Evolutionary conservation across 2,113 vertebrate species (phyloP).

Genomic region (Rhombomys opimus): DNA sequence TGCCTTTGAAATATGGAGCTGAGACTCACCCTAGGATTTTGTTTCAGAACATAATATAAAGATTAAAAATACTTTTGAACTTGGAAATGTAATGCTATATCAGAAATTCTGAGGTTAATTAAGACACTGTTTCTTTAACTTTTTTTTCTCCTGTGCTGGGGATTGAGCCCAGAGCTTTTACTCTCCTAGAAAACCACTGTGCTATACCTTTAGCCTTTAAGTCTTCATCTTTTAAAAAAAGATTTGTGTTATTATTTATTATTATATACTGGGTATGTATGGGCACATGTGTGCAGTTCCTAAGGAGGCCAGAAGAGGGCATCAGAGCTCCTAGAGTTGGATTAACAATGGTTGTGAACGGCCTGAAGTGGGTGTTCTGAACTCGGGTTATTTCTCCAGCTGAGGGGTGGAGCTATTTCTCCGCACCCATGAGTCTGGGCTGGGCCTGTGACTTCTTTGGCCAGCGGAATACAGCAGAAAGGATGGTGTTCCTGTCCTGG

Average conservation of each 20-base stretch:
- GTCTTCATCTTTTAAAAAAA: not conserved
- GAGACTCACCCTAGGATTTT: not conserved
- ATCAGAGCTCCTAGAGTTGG: not conserved
- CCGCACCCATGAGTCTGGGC: not conserved
- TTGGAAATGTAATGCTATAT: not conserved
- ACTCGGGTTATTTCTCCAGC: not conserved
- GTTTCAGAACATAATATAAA: slow-evolving; percentile 32
- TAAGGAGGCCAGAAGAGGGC: not conserved
- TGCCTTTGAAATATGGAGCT: not conserved
- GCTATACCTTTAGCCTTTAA: not conserved
- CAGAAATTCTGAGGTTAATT: slow-evolving; percentile 13
- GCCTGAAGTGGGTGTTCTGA: not conserved
- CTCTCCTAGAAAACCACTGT: not conserved
- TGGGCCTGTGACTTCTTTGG: not conserved
- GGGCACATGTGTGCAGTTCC: not conserved
- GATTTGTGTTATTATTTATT: not conserved
- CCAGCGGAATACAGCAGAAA: not conserved
- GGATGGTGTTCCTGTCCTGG: not conserved
- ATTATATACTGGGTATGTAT: not conserved
- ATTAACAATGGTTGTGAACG: not conserved
- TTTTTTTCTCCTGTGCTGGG: not conserved
- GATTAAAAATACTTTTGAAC: not conserved
- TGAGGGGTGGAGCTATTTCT: not conserved
- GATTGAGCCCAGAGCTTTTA: not conserved
- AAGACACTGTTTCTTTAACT: not conserved